Conservation (phyloP, 2,113 vertebrate species). For the Heterotis niloticus region DNA sequence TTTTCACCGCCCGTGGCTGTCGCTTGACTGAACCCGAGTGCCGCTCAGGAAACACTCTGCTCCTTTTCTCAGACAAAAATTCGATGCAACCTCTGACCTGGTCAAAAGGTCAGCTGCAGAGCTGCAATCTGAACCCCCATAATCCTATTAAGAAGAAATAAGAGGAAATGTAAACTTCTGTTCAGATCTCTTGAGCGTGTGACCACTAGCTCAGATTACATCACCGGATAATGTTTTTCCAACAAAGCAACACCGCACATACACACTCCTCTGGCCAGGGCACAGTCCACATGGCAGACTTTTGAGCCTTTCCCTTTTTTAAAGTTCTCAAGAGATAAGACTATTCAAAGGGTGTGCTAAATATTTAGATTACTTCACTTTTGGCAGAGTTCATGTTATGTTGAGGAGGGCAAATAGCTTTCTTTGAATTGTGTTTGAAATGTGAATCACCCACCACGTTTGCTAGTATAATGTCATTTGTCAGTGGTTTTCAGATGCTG, state of each 20-base stretch:
- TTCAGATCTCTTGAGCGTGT: not conserved
- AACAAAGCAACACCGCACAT: not conserved
- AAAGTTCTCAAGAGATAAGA: not conserved
- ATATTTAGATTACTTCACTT: too few species aligned
- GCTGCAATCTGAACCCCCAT: not conserved
- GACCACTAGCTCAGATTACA: not conserved
- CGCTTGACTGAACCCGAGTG: constrained; percentile 20
- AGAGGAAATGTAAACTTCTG: not conserved
- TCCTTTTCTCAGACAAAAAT: not conserved
- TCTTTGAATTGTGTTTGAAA: not conserved
- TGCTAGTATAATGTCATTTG: not conserved
- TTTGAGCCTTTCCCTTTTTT: not conserved
- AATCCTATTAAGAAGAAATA: constrained; percentile 33
- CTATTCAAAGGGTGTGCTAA: not conserved
- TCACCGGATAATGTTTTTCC: not conserved
- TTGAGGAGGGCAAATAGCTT: not conserved
- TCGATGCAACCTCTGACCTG: constrained; percentile 33
- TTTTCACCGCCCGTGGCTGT: not conserved
- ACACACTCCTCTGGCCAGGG: not conserved
- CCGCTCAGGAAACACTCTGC: not conserved
- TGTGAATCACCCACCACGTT: not conserved
- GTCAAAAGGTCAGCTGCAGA: constrained; percentile 30
- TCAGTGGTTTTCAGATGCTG: not conserved
- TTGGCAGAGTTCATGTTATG: not conserved
- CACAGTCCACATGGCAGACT: not conserved